Conservation (phyloP, 2,797 vertebrate genomes). For the Acanthiza pusilla region DNA sequence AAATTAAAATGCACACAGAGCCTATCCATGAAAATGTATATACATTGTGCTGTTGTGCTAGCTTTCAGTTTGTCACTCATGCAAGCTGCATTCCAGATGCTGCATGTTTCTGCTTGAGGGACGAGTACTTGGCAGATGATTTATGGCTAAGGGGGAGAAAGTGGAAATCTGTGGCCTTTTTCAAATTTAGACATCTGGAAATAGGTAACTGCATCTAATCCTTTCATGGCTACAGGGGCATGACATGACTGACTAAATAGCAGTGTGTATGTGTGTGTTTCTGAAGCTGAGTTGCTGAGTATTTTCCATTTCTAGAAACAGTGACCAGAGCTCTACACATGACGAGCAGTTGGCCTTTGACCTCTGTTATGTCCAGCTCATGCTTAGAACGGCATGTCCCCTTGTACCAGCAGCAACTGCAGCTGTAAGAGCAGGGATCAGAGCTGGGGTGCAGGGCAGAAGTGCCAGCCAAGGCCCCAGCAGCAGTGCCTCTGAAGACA, state of each 20-base stretch:
- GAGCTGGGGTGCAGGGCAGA: too few species aligned
- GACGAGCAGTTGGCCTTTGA: neutral
- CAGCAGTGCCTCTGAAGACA: neutral
- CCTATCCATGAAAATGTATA: rapidly evolving
- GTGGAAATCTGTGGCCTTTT: neutral
- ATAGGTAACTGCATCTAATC: rapidly evolving
- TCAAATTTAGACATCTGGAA: neutral
- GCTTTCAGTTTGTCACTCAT: neutral
- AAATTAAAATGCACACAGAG: neutral
- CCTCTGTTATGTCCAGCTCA: neutral
- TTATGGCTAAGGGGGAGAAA: neutral
- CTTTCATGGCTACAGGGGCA: neutral
- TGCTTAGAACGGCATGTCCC: neutral
- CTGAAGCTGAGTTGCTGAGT: neutral
- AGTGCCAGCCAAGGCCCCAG: neutral
- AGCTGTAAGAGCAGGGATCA: neutral
- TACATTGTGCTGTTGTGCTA: neutral
- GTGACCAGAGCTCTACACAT: rapidly evolving
- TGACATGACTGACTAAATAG: neutral
- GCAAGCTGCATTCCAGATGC: neutral
- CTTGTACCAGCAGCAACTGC: rapidly evolving
- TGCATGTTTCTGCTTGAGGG: neutral
- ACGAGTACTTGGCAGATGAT: neutral
- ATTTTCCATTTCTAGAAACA: neutral
- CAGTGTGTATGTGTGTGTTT: rapidly evolving